phyloP scores from a whole-genome alignment of 2,113 vertebrate species.

The Bucco capensis region DNA sequence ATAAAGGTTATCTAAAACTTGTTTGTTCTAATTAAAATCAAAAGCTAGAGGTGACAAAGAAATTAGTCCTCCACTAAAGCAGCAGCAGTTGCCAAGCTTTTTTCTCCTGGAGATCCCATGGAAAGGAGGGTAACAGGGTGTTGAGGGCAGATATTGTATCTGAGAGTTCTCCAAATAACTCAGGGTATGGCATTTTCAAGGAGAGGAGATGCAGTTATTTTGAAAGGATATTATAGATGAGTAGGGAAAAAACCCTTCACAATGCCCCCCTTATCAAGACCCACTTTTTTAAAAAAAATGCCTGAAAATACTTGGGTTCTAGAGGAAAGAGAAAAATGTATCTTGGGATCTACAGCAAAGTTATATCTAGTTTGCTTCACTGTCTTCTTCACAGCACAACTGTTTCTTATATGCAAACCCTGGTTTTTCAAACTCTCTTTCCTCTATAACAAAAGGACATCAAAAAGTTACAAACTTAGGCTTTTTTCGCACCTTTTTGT shows the following conservation, averaged over 20 bases:
- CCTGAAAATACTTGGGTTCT: not conserved
- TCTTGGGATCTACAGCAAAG: not conserved
- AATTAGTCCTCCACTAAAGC: not conserved
- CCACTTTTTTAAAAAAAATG: not conserved
- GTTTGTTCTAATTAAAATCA: not conserved
- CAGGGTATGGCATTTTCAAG: not conserved
- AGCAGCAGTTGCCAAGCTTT: not conserved
- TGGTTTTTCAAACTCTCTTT: not conserved
- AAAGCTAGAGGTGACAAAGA: not conserved
- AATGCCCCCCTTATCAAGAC: not conserved
- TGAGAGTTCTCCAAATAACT: not conserved
- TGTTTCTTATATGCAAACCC: not conserved
- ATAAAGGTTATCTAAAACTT: not conserved
- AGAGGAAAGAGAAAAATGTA: not conserved
- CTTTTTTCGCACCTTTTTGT: not conserved
- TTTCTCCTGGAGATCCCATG: not conserved
- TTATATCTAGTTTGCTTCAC: not conserved
- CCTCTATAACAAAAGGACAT: not conserved
- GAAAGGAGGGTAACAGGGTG: not conserved
- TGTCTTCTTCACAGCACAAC: not conserved
- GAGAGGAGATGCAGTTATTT: not conserved
- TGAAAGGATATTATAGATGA: not conserved
- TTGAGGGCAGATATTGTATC: not conserved
- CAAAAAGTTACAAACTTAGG: not conserved
- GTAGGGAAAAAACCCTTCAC: not conserved